These are phyloP conservation scores for Falco cherrug DNA, from an alignment of 2,797 vertebrate species.

Conservation along the genomic window DNA sequence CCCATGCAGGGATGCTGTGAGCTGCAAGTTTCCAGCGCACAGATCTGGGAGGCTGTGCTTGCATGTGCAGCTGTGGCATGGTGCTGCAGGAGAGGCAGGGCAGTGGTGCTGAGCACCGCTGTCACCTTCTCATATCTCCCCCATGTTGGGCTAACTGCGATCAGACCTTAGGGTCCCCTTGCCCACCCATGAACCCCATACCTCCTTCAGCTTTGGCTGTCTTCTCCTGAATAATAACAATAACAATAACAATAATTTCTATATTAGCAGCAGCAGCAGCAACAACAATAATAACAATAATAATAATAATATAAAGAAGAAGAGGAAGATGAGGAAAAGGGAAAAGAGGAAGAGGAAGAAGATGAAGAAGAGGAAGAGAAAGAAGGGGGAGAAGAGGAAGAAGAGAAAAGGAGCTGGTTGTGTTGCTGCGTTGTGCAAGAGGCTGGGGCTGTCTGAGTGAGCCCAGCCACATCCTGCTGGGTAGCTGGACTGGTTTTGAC, in stretches of 20 bases:
- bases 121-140: background rate
- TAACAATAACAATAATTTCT: too few relatives aligned
- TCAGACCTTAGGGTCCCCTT: background rate
- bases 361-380: background rate
- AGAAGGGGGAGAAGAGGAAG: background rate
- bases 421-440: background rate
- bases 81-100: background rate
- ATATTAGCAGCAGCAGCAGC: too few relatives aligned
- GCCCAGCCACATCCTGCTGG: background rate
- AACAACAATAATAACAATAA: too few relatives aligned
- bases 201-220: background rate
- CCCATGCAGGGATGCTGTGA: fast-evolving
- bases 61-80: fast-evolving
- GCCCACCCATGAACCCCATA: background rate
- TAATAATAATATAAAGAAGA: too few relatives aligned
- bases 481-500: background rate
- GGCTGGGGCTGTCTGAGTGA: background rate
- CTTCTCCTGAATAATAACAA: background rate
- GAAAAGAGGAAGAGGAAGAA: too few relatives aligned
- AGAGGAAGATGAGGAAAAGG: too few relatives aligned
- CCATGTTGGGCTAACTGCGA: fast-evolving
- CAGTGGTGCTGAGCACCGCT: background rate
- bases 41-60: fast-evolving
- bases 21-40: background rate
- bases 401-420: background rate